These are phyloP conservation scores for Gryon sp. DNA, from an alignment of 1,140 invertebrate species.

Conservation along the genomic window DNA sequence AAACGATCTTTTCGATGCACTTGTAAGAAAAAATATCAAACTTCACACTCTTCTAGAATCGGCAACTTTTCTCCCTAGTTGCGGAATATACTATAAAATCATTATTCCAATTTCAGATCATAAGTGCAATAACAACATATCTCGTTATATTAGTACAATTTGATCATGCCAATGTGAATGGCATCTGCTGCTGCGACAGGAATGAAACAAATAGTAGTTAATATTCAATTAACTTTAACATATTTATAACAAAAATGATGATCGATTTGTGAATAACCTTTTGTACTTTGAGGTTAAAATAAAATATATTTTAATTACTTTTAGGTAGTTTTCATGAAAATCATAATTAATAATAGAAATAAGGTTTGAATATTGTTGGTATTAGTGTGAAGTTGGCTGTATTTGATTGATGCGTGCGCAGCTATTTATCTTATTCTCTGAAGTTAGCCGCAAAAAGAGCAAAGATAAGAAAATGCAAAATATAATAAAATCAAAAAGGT, in stretches of 20 bases:
- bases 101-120: slow-evolving; percentile 12
- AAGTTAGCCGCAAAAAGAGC: too few relatives aligned
- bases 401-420: too few relatives aligned
- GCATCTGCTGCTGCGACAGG: neutral
- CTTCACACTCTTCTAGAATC: neutral
- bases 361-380: too few relatives aligned
- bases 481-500: neutral
- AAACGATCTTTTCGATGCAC: too few relatives aligned
- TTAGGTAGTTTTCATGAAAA: too few relatives aligned
- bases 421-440: too few relatives aligned
- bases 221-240: neutral
- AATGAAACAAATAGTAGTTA: neutral
- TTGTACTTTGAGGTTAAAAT: too few relatives aligned
- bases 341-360: too few relatives aligned
- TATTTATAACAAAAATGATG: neutral
- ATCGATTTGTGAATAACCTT: too few relatives aligned
- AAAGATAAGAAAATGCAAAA: too few relatives aligned
- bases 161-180: neutral
- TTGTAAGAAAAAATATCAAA: neutral
- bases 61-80: neutral
- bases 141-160: slow-evolving; percentile 35
- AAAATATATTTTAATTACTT: too few relatives aligned
- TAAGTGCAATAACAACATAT: slow-evolving; percentile 22
- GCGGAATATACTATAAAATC: neutral
- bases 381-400: too few relatives aligned